A percentile compares a stretch with the other conserved stretches of the same genome.
These are phyloP conservation scores for Parapristionchus giblindavisi DNA, from an alignment of 2,888 invertebrate species.

Conservation along the genomic window DNA sequence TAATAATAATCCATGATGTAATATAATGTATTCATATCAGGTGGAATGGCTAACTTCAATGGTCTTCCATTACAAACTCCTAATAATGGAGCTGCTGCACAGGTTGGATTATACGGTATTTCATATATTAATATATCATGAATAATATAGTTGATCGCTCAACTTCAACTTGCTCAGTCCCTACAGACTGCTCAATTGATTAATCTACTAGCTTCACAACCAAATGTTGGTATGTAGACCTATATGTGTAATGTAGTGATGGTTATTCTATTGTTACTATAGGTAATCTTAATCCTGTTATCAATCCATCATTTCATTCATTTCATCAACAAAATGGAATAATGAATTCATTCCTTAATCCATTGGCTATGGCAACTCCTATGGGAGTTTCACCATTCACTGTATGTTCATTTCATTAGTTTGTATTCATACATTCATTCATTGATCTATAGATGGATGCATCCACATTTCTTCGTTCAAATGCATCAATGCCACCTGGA, in stretches of 20 bases:
- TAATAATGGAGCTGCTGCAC: constrained; percentile 10
- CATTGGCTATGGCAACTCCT: constrained; percentile 1
- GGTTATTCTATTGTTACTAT: no score
- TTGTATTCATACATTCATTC: no score
- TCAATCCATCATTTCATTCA: background rate
- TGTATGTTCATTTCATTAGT: background rate
- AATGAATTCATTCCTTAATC: constrained; percentile 24
- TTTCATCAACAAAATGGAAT: constrained; percentile 11
- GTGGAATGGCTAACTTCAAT: no score
- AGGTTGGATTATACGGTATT: background rate
- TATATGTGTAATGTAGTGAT: no score
- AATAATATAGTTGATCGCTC: constrained; percentile 19
- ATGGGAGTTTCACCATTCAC: constrained; percentile 12
- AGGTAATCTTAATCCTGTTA: background rate
- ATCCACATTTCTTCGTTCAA: constrained; percentile 8
- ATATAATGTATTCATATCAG: no score
- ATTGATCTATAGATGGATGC: constrained; percentile 10
- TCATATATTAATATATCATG: background rate
- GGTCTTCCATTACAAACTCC: background rate
- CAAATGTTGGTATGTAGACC: background rate
- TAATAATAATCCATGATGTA: no score
- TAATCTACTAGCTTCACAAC: constrained; percentile 25
- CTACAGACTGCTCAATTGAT: constrained; percentile 25
- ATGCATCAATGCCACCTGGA: no score
- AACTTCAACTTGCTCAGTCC: constrained; percentile 30